These are phyloP conservation scores for Aegotheles bennettii DNA, from an alignment of 2,113 vertebrate genomes.

Conservation along the genomic window DNA sequence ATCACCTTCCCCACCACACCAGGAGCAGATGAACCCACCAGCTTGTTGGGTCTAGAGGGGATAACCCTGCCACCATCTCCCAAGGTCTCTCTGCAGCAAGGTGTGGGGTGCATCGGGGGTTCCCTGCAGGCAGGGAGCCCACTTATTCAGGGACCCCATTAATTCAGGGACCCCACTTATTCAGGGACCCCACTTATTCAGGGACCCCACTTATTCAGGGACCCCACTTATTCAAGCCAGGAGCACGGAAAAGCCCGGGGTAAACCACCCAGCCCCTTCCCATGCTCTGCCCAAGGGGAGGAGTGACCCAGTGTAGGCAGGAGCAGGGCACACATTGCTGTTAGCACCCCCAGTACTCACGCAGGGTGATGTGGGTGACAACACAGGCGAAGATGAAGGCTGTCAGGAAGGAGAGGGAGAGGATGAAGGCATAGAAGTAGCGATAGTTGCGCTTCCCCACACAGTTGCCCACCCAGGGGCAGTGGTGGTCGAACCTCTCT, in stretches of 20 bases:
- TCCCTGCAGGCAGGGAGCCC: rapidly evolving
- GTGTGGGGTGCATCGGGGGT: neutral
- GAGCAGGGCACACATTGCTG: rapidly evolving
- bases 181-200: rapidly evolving
- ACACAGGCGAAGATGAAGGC: constrained; percentile 96
- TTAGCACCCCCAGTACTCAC: constrained; percentile 59
- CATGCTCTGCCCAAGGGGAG: rapidly evolving
- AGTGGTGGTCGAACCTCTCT: constrained; percentile 97
- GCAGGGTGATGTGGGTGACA: constrained; percentile 89
- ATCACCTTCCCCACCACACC: neutral
- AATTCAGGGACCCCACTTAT: rapidly evolving
- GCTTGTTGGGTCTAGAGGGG: neutral
- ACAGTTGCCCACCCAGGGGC: constrained; percentile 98
- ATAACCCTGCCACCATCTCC: neutral
- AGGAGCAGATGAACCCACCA: neutral
- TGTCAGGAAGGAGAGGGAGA: constrained; percentile 95
- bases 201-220: rapidly evolving
- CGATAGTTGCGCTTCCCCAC: constrained; percentile 96
- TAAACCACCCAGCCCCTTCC: rapidly evolving
- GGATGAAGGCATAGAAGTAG: constrained; percentile 95
- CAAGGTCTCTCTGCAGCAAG: neutral
- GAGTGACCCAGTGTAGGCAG: rapidly evolving
- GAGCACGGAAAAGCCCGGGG: neutral
- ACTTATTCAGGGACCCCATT: too few relatives aligned
- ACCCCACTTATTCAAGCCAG: rapidly evolving